Conservation (phyloP, 2,113 vertebrate genomes). For the Megaceryle maxima region DNA sequence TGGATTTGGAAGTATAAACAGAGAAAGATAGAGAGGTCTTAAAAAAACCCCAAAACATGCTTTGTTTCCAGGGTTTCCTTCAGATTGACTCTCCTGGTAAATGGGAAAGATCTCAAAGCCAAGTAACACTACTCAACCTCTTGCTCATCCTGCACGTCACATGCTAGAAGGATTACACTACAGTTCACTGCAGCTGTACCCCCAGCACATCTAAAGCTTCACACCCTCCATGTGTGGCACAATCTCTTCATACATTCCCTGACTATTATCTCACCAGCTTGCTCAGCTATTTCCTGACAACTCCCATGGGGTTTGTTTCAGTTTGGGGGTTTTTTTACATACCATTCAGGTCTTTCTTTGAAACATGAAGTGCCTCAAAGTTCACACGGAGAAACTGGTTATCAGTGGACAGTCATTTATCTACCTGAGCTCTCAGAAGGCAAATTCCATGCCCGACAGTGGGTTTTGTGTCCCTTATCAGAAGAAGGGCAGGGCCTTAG, state of each 20-base stretch:
- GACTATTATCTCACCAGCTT: background rate
- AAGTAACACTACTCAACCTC: background rate
- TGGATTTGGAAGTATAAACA: background rate
- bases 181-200: background rate
- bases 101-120: background rate
- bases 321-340: background rate
- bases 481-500: background rate
- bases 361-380: background rate
- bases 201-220: background rate
- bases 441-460: background rate
- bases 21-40: background rate
- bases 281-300: background rate
- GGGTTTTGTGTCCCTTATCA: background rate
- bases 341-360: background rate
- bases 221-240: background rate
- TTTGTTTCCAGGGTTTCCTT: background rate
- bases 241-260: background rate
- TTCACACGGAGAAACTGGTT: background rate
- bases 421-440: background rate
- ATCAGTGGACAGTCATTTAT: background rate
- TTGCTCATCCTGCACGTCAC: rapidly evolving
- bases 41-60: background rate
- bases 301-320: rapidly evolving
- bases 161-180: background rate
- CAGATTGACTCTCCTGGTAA: conserved; percentile 2